A percentile compares a stretch with the other conserved stretches of the same genome.
These are phyloP conservation scores for Puffinus mauretanicus DNA, from an alignment of 2,113 vertebrate species.

Conservation along the genomic window DNA sequence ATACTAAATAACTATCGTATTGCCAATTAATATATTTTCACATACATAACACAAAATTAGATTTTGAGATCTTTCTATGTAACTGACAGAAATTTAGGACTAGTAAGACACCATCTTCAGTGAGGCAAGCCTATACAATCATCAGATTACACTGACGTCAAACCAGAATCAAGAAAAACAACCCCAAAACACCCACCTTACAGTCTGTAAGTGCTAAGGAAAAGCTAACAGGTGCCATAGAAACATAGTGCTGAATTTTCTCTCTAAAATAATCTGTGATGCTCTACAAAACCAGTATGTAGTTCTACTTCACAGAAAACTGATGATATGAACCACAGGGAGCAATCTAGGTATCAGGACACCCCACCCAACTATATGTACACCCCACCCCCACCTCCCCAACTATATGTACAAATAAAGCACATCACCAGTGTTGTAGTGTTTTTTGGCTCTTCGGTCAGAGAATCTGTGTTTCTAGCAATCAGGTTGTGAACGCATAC, in stretches of 20 bases:
- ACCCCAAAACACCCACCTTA: background rate
- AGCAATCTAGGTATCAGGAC: background rate
- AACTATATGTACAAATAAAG: background rate
- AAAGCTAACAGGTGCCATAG: background rate
- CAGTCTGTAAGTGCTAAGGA: background rate
- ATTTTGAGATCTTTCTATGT: background rate
- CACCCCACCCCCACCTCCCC: background rate
- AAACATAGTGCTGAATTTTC: background rate
- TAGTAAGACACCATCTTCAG: background rate
- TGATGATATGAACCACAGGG: background rate
- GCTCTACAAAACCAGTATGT: background rate
- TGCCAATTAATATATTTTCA: background rate
- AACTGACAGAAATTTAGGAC: background rate
- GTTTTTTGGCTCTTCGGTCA: background rate
- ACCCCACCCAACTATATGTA: background rate
- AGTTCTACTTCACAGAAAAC: background rate
- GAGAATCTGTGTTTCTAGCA: background rate
- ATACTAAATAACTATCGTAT: background rate
- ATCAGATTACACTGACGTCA: background rate
- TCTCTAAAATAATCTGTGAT: background rate
- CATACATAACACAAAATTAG: background rate
- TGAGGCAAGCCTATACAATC: background rate
- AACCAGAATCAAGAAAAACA: background rate
- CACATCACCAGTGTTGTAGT: background rate
- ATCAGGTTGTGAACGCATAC: background rate